Conservation (phyloP, 2,797 vertebrate species). For the Mormyrops boulengeri region DNA sequence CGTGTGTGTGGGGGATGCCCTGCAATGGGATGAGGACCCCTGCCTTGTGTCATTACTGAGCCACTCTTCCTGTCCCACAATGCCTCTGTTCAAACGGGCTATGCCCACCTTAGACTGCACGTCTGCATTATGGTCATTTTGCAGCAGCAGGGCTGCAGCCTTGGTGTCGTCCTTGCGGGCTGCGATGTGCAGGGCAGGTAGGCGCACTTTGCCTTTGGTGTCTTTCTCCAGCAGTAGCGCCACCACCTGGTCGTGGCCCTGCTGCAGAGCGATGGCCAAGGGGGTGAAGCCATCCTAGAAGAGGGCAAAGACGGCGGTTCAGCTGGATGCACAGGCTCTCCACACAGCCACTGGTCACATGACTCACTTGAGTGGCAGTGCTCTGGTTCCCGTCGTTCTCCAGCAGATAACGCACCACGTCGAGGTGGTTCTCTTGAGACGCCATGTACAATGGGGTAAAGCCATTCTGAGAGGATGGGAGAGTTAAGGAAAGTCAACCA, state of each 20-base stretch:
- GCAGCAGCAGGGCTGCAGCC: constrained; percentile 85
- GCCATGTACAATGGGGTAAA: constrained; percentile 98
- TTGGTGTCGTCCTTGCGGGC: constrained; percentile 96
- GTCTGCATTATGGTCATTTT: constrained; percentile 94
- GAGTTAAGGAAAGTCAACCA: constrained; percentile 5
- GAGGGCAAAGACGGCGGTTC: not conserved
- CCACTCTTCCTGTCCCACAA: not conserved
- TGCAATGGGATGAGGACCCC: not conserved
- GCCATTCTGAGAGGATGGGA: constrained; percentile 73
- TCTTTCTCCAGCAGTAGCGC: constrained; percentile 91
- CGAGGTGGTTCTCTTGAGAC: constrained; percentile 92
- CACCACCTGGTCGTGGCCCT: constrained; percentile 96
- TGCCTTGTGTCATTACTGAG: not conserved
- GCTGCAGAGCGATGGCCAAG: constrained; percentile 90
- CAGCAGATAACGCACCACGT: constrained; percentile 87
- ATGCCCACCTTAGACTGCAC: constrained; percentile 87
- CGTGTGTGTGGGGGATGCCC: not conserved
- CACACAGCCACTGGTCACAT: not conserved
- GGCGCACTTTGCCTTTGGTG: constrained; percentile 89
- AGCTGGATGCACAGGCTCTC: not conserved
- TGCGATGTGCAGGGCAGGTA: constrained; percentile 90
- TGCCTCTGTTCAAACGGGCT: not conserved
- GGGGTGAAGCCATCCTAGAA: constrained; percentile 95
- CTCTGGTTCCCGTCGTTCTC: constrained; percentile 97
- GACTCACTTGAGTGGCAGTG: constrained; percentile 86